A percentile compares a stretch with the other conserved stretches of the same genome.
Conservation (phyloP, 2,797 vertebrate genomes). For the Pygocentrus nattereri region DNA sequence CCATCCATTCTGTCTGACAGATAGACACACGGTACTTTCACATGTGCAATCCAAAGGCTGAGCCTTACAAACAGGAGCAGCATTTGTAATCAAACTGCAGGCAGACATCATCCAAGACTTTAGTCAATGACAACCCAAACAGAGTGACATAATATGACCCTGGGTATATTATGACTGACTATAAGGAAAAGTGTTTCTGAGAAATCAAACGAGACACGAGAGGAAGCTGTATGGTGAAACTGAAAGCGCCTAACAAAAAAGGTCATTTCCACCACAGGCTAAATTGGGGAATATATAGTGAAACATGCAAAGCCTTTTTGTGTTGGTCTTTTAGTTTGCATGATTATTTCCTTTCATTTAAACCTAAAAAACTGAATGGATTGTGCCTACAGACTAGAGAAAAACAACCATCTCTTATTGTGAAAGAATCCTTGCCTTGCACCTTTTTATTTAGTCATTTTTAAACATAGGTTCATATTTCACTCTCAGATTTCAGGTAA, state of each 20-base stretch:
- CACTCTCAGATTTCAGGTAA: too few relatives aligned
- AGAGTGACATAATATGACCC: conserved; percentile 1
- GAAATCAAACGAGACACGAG: background rate
- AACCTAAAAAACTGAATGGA: too few relatives aligned
- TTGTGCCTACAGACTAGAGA: too few relatives aligned
- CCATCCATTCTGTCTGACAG: too few relatives aligned
- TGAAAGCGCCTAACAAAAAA: background rate
- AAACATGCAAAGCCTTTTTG: background rate
- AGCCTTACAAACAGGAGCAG: background rate
- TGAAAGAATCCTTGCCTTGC: too few relatives aligned
- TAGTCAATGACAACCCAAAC: background rate
- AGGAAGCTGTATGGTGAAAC: background rate
- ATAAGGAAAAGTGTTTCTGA: background rate
- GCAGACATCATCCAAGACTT: background rate
- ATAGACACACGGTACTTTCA: background rate
- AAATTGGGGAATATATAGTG: background rate
- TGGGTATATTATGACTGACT: background rate
- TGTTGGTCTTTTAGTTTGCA: background rate
- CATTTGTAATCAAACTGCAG: background rate
- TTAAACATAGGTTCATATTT: too few relatives aligned
- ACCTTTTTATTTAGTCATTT: too few relatives aligned
- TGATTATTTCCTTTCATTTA: background rate
- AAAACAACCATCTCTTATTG: too few relatives aligned
- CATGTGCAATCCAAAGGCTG: background rate
- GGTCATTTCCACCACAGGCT: background rate